A percentile compares a stretch with the other conserved stretches of the same genome.
Conservation (phyloP, 2,113 vertebrate genomes). For the Chloroceryle aenea region DNA sequence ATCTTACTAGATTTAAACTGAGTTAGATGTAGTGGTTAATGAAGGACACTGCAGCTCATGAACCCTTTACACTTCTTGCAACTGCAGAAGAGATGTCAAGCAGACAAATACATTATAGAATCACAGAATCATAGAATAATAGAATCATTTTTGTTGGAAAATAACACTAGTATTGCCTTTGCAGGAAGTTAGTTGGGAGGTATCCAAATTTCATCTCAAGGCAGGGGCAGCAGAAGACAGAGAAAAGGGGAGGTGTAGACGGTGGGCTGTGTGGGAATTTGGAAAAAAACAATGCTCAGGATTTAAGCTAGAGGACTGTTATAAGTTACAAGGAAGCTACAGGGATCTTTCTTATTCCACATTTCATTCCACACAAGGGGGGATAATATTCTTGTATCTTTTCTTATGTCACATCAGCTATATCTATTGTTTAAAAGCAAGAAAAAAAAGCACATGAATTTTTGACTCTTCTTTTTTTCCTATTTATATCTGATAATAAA, state of each 20-base stretch:
- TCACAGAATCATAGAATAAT: background rate
- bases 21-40: background rate
- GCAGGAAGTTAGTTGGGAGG: background rate
- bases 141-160: background rate
- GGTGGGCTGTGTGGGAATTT: background rate
- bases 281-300: background rate
- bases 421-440: background rate
- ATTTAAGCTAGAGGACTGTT: background rate
- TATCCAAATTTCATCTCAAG: constrained; percentile 9
- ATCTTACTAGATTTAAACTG: background rate
- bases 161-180: constrained; percentile 6
- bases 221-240: background rate
- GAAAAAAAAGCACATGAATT: background rate
- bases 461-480: background rate
- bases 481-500: background rate
- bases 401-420: background rate
- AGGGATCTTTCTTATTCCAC: background rate
- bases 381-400: background rate
- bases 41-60: background rate
- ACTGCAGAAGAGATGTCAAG: background rate
- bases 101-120: background rate
- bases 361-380: background rate
- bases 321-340: background rate
- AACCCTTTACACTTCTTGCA: background rate
- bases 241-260: background rate